phyloP scores from a whole-genome alignment of 2,113 vertebrate genomes.

The Microcebus tavaratra region DNA sequence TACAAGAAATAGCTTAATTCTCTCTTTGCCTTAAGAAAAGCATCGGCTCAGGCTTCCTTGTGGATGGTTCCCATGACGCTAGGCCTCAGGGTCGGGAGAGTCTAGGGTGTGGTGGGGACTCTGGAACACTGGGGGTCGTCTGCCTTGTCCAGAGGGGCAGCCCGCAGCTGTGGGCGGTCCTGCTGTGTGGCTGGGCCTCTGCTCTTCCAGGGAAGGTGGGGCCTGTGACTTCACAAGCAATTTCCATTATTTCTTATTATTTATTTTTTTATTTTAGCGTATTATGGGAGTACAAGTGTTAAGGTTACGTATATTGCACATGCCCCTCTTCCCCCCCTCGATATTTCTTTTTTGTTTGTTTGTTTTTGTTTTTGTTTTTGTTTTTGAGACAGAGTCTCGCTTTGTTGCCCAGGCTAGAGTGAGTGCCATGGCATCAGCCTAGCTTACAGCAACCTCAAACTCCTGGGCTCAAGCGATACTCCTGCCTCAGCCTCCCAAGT shows the following conservation, averaged over 20 bases:
- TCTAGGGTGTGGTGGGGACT: not conserved
- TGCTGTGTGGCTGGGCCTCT: not conserved
- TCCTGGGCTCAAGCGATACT: too few species aligned
- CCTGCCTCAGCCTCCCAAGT: too few species aligned
- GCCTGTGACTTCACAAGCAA: not conserved
- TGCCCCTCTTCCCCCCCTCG: too few species aligned
- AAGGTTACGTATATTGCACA: too few species aligned
- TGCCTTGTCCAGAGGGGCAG: not conserved
- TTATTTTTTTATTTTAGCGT: too few species aligned
- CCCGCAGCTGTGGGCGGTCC: not conserved
- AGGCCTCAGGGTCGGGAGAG: not conserved
- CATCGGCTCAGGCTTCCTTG: not conserved
- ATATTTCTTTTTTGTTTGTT: too few species aligned
- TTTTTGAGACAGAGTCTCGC: too few species aligned
- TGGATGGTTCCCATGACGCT: accelerated
- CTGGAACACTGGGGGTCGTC: accelerated
- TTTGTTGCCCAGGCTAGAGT: too few species aligned
- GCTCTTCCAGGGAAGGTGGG: not conserved
- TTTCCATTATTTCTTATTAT: not conserved
- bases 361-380: too few species aligned
- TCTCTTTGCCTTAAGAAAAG: not conserved
- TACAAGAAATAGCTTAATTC: accelerated
- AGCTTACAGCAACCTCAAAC: too few species aligned
- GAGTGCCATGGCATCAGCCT: too few species aligned
- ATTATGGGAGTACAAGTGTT: too few species aligned